Conservation (phyloP, 2,888 invertebrate species). For the Brassicogethes aeneus region DNA sequence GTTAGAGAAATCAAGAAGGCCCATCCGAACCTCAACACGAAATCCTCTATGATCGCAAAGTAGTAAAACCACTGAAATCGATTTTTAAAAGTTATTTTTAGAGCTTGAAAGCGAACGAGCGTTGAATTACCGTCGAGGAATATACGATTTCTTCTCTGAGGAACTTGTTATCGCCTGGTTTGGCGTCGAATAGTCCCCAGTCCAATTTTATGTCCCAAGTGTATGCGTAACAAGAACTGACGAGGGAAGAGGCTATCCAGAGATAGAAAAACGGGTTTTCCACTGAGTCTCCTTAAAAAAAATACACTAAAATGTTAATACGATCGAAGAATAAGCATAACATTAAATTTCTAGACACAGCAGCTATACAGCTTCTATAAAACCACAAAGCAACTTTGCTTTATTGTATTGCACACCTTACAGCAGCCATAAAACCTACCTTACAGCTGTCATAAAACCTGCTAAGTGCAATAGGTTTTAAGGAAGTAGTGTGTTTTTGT, state of each 20-base stretch:
- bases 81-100: no score
- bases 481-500: no score
- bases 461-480: no score
- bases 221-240: slow-evolving; percentile 91
- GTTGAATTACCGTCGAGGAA: slow-evolving; percentile 70
- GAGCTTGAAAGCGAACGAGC: slow-evolving; percentile 1
- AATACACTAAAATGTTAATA: slow-evolving; percentile 3
- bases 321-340: no score
- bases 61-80: slow-evolving; percentile 83
- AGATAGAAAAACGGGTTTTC: slow-evolving; percentile 81
- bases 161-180: slow-evolving; percentile 85
- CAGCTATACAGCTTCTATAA: no score
- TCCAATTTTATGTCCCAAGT: slow-evolving; percentile 99
- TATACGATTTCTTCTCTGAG: slow-evolving; percentile 93
- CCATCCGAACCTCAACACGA: slow-evolving; percentile 90
- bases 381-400: no score
- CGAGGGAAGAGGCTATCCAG: slow-evolving; percentile 77
- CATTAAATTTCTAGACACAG: no score
- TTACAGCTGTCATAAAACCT: no score
- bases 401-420: no score
- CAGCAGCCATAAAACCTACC: no score
- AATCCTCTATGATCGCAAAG: slow-evolving; percentile 93
- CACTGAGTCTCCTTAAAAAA: slow-evolving; percentile 15
- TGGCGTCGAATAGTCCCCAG: slow-evolving; percentile 93
- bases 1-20: slow-evolving; percentile 76